Evolutionary conservation across 1,140 invertebrate genomes (phyloP).

Genomic region (Caerostris extrusa): DNA sequence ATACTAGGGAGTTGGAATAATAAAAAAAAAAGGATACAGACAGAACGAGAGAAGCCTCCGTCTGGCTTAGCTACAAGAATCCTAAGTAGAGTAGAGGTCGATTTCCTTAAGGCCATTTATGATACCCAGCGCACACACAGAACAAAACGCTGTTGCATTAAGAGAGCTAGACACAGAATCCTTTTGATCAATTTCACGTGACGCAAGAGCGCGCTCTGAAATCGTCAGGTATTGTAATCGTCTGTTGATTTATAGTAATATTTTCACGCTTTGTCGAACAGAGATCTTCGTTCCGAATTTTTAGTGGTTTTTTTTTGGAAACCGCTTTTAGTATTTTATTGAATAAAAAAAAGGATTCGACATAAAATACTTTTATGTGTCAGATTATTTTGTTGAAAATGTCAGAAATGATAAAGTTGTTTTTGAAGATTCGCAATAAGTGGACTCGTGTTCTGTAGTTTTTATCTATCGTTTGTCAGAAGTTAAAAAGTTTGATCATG

Average conservation of each 20-base stretch:
- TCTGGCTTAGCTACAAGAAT: conserved; percentile 8
- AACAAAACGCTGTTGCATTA: neutral
- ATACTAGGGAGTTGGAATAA: neutral
- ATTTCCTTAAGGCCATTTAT: neutral
- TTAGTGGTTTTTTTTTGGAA: neutral
- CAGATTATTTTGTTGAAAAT: no score
- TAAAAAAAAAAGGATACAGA: neutral
- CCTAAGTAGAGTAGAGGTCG: neutral
- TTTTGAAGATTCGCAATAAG: neutral
- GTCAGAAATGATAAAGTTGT: neutral
- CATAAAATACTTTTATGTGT: no score
- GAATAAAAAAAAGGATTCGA: no score
- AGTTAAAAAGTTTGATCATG: no score
- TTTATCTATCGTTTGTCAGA: no score
- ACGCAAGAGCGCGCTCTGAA: neutral
- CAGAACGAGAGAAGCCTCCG: neutral
- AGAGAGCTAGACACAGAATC: neutral
- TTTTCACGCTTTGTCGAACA: neutral
- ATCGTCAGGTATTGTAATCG: conserved; percentile 1
- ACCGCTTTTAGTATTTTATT: no score
- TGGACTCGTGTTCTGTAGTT: no score
- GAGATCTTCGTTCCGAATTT: neutral
- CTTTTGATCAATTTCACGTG: neutral
- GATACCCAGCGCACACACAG: neutral
- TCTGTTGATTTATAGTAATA: neutral